Conservation (phyloP, 2,797 vertebrate species). For the Clarias platycephalus region DNA sequence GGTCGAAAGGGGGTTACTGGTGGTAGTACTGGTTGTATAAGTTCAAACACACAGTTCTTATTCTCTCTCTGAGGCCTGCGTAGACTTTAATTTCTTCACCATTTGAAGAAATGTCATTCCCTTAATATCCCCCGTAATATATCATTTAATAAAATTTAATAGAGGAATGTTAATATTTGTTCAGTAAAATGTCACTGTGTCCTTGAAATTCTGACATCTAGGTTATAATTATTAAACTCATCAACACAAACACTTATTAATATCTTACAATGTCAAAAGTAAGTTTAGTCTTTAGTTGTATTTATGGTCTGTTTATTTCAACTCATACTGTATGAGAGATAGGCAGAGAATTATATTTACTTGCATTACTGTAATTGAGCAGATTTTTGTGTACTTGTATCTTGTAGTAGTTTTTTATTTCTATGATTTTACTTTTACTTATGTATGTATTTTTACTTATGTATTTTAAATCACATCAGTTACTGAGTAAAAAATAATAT, state of each 20-base stretch:
- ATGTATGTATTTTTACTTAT: too few relatives aligned
- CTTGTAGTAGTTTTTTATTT: too few relatives aligned
- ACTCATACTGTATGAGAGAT: neutral
- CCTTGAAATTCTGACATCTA: neutral
- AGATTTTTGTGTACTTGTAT: too few relatives aligned
- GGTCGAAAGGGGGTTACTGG: neutral
- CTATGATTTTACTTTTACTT: too few relatives aligned
- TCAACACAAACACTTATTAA: neutral
- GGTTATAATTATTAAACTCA: constrained; percentile 7
- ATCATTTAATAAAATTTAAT: constrained; percentile 1
- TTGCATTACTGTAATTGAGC: too few relatives aligned
- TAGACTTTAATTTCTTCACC: neutral
- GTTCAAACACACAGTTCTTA: neutral
- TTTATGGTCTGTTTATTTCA: neutral
- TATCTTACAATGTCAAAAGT: neutral
- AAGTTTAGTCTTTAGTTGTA: neutral
- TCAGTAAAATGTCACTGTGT: constrained; percentile 12
- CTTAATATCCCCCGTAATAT: neutral
- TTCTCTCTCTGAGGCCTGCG: neutral
- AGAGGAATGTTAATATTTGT: constrained; percentile 5
- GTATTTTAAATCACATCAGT: too few relatives aligned
- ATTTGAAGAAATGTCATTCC: constrained; percentile 20
- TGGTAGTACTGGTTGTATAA: neutral
- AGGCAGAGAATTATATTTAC: too few relatives aligned
- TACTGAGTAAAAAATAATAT: too few relatives aligned